Percentiles rank a stretch among this genome's conserved stretches.
Conservation (phyloP, 1,140 invertebrate genomes). For the Araneus ventricosus region DNA sequence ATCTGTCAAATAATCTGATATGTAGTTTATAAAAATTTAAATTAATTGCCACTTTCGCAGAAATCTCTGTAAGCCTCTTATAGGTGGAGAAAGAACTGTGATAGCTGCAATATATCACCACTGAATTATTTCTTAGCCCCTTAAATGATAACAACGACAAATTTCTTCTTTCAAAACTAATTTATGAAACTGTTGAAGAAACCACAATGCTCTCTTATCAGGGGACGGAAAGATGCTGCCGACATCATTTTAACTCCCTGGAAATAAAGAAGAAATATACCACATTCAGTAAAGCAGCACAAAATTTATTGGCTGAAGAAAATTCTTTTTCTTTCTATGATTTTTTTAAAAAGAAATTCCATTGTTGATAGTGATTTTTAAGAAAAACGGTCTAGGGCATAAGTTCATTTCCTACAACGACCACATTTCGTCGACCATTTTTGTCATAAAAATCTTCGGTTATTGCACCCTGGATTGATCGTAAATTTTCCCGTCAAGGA, state of each 20-base stretch:
- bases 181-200: constrained; percentile 4
- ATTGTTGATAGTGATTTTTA: constrained; percentile 14
- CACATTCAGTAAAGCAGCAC: background rate
- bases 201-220: background rate
- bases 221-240: background rate
- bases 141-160: background rate
- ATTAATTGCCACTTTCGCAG: no score
- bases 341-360: background rate
- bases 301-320: background rate
- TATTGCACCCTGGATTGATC: constrained; percentile 39
- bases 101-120: background rate
- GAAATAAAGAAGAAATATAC: background rate
- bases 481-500: constrained; percentile 41
- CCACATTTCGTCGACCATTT: background rate
- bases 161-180: constrained; percentile 4
- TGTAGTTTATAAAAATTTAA: no score
- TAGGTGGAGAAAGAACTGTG: background rate
- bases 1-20: no score
- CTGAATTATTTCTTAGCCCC: background rate
- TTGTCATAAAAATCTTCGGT: constrained; percentile 46
- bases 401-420: constrained; percentile 31
- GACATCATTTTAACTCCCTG: background rate
- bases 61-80: no score
- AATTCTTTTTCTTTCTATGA: background rate
- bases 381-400: constrained; percentile 17